A percentile compares a stretch with the other conserved stretches of the same genome.
phyloP scores from a whole-genome alignment of 2,113 vertebrate species.

The Limanda limanda region DNA sequence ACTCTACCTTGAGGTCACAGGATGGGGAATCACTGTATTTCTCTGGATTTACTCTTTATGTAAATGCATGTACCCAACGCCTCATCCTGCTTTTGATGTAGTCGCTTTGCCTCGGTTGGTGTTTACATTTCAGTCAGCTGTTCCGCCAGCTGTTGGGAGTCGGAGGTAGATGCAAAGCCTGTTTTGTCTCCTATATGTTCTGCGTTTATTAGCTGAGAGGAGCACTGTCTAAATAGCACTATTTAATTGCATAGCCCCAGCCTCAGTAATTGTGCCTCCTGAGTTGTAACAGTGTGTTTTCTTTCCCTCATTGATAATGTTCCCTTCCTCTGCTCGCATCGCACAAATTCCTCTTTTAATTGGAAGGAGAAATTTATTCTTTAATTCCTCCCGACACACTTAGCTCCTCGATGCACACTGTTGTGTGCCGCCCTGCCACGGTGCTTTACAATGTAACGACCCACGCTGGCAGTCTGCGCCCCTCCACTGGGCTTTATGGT shows the following conservation, averaged over 20 bases:
- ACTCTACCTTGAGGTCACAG: constrained; percentile 8
- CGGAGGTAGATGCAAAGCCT: constrained; percentile 22
- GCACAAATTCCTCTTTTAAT: constrained; percentile 74
- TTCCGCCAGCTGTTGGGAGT: constrained; percentile 59
- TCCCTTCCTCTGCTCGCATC: constrained; percentile 55
- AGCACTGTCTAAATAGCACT: constrained; percentile 65
- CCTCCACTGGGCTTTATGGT: constrained; percentile 74
- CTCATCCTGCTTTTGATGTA: constrained; percentile 39
- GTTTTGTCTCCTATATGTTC: constrained; percentile 59
- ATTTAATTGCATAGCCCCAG: constrained; percentile 70
- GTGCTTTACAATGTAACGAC: constrained; percentile 80
- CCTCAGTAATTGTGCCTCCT: constrained; percentile 74
- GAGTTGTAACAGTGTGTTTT: constrained; percentile 74
- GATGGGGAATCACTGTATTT: neutral
- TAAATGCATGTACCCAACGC: neutral
- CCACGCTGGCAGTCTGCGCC: constrained; percentile 50
- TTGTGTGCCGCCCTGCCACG: constrained; percentile 64
- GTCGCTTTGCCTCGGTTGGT: constrained; percentile 27
- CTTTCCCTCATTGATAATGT: constrained; percentile 69
- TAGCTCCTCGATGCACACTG: constrained; percentile 33
- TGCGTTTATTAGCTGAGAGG: constrained; percentile 60
- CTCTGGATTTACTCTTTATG: neutral
- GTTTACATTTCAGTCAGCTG: constrained; percentile 66
- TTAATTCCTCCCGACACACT: constrained; percentile 52
- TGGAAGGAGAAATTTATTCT: constrained; percentile 74